Evolutionary conservation across 2,797 vertebrate genomes (phyloP).

Genomic region (Brachymystax lenok): DNA sequence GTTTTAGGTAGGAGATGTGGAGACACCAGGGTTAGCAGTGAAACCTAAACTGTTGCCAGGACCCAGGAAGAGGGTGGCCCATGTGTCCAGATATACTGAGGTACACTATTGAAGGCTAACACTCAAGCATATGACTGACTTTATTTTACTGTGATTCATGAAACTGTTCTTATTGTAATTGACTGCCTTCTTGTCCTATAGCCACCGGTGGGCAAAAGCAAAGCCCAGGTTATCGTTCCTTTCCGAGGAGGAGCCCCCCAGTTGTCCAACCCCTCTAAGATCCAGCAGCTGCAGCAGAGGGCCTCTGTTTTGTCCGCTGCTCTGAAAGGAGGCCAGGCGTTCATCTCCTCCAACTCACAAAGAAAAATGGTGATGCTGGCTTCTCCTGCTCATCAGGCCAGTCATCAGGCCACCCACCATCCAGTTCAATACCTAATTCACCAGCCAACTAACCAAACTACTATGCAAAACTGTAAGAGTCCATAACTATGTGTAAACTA

Average conservation of each 20-base stretch:
- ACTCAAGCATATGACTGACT: background rate
- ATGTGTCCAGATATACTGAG: constrained; percentile 68
- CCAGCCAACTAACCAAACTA: constrained; percentile 29
- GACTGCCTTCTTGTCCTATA: constrained; percentile 9
- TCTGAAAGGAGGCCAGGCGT: constrained; percentile 67
- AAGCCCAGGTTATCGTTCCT: constrained; percentile 64
- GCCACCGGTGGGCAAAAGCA: constrained; percentile 46
- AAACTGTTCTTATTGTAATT: background rate
- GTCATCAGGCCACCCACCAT: constrained; percentile 28
- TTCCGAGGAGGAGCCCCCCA: constrained; percentile 51
- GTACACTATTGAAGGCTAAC: constrained; percentile 42
- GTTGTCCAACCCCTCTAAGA: constrained; percentile 30
- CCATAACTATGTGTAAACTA: background rate
- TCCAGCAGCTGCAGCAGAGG: constrained; percentile 59
- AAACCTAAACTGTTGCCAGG: constrained; percentile 38
- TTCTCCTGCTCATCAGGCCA: background rate
- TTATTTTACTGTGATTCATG: background rate
- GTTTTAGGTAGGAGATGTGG: constrained; percentile 49
- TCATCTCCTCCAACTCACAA: constrained; percentile 50
- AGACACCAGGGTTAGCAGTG: constrained; percentile 40
- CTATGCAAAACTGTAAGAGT: constrained; percentile 58
- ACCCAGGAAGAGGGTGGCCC: constrained; percentile 74
- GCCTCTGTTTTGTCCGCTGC: constrained; percentile 55
- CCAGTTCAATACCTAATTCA: constrained; percentile 17
- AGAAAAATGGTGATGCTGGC: constrained; percentile 45